Evolutionary conservation across 1,140 invertebrate species (phyloP), one percentile per base, ranked within the genome.

Genomic region (Drosophila pseudoobscura): DNA sequence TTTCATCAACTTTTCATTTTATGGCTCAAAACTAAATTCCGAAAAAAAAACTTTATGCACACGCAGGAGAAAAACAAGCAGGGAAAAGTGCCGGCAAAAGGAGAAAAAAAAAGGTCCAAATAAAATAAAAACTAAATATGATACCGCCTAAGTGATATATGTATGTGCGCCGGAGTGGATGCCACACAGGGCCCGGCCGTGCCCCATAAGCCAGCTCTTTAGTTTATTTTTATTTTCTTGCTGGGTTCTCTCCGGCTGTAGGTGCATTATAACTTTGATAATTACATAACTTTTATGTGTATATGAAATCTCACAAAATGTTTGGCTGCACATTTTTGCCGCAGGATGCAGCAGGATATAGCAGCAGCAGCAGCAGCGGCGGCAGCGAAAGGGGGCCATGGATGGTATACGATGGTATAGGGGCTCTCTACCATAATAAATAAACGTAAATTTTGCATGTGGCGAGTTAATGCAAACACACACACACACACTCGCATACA

Each of bases 371-470:
- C 20, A 20, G 45, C 74, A 59, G 55, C 58, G 47, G 20, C 20
- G 1, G 20, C 20, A 20, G 20, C 20, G 2, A 46, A 61, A 57
- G 70, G 62, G 68, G 55, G 41, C 31, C 43, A 55, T 55, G 62
- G 46, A 49, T 57, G 41, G 29, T 24, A 6, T 43, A 15, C 24
- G 13, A 31, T 9, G 31, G 31, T 31, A 31, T 9, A 31, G 3
- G 8, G 43, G 55, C 43, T 29, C 35, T 26, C 1, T 70, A 62
- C 58, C 70, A 82, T 85, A 85, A 85, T 85, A 85, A 85, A 85
- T 85, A 85, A 87, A 85, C 82, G 82, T 85, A 82, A 87, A 85
- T 87, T 85, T 85, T 85, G 82, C 82, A 85, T 85, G 82, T 78
- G 82, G 82, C 82, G 78, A 87, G 78, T 85, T 85, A 85, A 85